A percentile compares a stretch with the other conserved stretches of the same genome.
Conservation (phyloP, 2,888 invertebrate species). For the Ophonus ardosiacus region DNA sequence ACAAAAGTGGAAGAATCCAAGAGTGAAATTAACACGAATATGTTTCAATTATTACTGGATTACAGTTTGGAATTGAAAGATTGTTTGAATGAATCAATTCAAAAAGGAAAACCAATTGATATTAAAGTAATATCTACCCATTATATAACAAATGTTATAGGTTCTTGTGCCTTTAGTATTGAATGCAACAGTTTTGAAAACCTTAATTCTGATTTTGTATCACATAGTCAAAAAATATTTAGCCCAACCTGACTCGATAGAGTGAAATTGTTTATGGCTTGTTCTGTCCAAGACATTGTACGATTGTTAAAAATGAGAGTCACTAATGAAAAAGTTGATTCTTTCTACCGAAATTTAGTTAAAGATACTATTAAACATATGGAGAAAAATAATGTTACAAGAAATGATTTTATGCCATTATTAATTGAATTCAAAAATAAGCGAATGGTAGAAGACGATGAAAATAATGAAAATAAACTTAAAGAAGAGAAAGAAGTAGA, state of each 20-base stretch:
- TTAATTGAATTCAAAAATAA: slow-evolving; percentile 74
- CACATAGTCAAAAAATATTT: slow-evolving; percentile 26
- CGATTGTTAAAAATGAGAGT: slow-evolving; percentile 50
- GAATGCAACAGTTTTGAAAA: too few relatives aligned
- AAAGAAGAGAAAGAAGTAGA: slow-evolving; percentile 24
- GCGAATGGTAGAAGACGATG: slow-evolving; percentile 65
- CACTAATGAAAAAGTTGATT: too few relatives aligned
- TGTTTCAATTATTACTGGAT: slow-evolving; percentile 78
- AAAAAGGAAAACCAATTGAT: too few relatives aligned
- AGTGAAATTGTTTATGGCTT: slow-evolving; percentile 48
- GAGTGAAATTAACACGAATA: slow-evolving; percentile 79
- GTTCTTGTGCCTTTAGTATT: too few relatives aligned
- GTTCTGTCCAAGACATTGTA: slow-evolving; percentile 14
- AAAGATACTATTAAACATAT: slow-evolving; percentile 73
- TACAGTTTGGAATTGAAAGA: slow-evolving; percentile 76
- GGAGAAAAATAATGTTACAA: slow-evolving; percentile 70
- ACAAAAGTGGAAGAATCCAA: slow-evolving; percentile 79
- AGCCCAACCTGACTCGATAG: slow-evolving; percentile 5
- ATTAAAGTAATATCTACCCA: too few relatives aligned
- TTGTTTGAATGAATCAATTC: too few relatives aligned
- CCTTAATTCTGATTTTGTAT: slow-evolving; percentile 41
- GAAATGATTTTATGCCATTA: slow-evolving; percentile 77
- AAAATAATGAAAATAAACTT: slow-evolving; percentile 58
- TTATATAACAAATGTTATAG: too few relatives aligned
- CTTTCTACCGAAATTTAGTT: too few relatives aligned